Percentiles rank a stretch among this genome's conserved stretches.
phyloP scores from a whole-genome alignment of 2,797 vertebrate genomes.

The Otus scops region DNA sequence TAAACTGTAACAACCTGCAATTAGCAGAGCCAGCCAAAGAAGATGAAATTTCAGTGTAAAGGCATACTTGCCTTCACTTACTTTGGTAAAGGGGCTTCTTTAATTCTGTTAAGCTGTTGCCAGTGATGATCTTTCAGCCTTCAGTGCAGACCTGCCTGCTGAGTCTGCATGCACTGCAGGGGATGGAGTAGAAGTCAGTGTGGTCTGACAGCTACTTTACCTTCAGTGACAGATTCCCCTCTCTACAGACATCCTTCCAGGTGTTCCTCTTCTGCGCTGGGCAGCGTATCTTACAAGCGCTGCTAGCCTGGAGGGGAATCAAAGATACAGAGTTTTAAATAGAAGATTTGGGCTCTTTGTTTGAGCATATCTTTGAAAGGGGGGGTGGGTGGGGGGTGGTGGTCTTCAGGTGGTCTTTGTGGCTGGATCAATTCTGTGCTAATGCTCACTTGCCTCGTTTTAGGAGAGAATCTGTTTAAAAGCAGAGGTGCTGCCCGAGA shows the following conservation, averaged over 20 bases:
- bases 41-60: not conserved
- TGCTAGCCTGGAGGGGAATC: not conserved
- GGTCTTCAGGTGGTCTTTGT: not conserved
- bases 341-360: not conserved
- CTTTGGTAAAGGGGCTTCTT: not conserved
- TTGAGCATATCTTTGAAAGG: not conserved
- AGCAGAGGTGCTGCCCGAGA: not conserved
- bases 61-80: not conserved
- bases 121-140: not conserved
- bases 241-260: not conserved
- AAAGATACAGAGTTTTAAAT: not conserved
- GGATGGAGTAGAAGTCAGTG: not conserved
- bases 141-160: not conserved
- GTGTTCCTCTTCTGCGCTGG: not conserved
- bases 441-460: not conserved
- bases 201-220: not conserved
- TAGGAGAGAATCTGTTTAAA: not conserved
- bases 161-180: accelerated
- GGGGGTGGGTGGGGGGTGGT: accelerated
- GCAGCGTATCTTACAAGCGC: not conserved
- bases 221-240: not conserved
- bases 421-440: not conserved
- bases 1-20: not conserved
- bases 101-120: not conserved
- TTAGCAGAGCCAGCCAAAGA: not conserved